Evolutionary conservation across 2,888 invertebrate species (phyloP).

Genomic region (Hirudinaria manillensis): DNA sequence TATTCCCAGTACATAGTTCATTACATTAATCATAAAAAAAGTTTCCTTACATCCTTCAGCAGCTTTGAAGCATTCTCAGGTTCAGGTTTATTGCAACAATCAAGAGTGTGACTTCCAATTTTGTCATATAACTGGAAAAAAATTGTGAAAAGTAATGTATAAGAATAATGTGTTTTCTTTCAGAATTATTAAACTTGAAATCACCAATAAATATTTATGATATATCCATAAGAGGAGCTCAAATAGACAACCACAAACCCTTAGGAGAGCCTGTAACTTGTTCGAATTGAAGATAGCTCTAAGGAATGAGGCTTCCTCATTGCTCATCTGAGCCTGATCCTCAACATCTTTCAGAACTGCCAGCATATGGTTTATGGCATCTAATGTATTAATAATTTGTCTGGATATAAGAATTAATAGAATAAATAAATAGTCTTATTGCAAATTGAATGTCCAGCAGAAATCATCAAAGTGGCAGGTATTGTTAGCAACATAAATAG

Average conservation of each 20-base stretch:
- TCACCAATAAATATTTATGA: not conserved
- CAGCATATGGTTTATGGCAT: conserved; percentile 16
- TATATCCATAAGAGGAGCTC: not conserved
- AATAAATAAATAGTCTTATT: not conserved
- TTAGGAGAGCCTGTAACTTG: conserved; percentile 76
- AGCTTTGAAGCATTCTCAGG: conserved; percentile 75
- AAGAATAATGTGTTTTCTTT: too few species aligned
- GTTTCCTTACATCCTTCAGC: conserved; percentile 64
- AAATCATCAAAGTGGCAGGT: too few species aligned
- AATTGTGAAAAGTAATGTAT: conserved; percentile 35
- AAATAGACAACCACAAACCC: conserved; percentile 60
- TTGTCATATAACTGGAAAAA: conserved; percentile 78
- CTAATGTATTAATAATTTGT: not conserved
- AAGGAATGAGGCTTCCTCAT: conserved; percentile 55
- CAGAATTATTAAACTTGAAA: too few species aligned
- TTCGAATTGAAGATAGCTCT: conserved; percentile 75
- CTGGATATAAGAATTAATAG: not conserved
- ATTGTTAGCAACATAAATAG: too few species aligned
- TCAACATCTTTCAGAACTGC: conserved; percentile 23
- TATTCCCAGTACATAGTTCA: too few species aligned
- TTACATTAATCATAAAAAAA: too few species aligned
- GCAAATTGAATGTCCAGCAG: not conserved
- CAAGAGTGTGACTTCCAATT: conserved; percentile 64
- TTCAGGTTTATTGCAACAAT: conserved; percentile 67
- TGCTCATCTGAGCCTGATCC: conserved; percentile 47